Evolutionary conservation across 2,797 vertebrate genomes (phyloP).

Genomic region (Mus spretus): DNA sequence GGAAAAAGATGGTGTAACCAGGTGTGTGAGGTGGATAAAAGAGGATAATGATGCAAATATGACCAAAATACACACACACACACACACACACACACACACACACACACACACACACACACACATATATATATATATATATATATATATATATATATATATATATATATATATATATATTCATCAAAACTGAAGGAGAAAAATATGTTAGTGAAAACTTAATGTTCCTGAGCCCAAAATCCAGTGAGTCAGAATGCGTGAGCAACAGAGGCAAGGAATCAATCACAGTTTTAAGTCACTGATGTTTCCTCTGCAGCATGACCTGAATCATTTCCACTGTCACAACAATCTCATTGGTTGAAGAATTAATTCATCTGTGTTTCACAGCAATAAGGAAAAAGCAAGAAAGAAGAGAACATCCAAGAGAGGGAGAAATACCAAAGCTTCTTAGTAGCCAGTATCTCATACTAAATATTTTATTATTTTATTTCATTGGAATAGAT

Average conservation of each 20-base stretch:
- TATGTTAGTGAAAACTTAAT: neutral
- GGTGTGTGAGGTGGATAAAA: neutral
- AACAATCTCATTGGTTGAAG: neutral
- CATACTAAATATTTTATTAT: neutral
- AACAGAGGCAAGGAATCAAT: neutral
- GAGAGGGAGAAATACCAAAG: neutral
- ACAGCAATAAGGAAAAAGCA: slow-evolving; percentile 29
- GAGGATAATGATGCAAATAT: neutral
- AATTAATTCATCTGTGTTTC: neutral
- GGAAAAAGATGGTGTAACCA: too few relatives aligned
- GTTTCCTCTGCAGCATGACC: neutral
- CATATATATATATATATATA: too few relatives aligned
- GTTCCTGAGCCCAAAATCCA: neutral
- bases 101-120: too few relatives aligned
- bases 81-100: too few relatives aligned
- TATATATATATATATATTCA: neutral
- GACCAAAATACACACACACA: neutral
- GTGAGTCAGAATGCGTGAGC: neutral
- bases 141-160: too few relatives aligned
- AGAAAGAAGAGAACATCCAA: neutral
- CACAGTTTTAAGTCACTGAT: neutral
- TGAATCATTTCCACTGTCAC: neutral
- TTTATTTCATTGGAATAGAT: neutral
- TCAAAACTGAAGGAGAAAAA: neutral
- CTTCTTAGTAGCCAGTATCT: neutral